Evolutionary conservation across 2,797 vertebrate genomes (phyloP).

Genomic region (Gambelia wislizenii): DNA sequence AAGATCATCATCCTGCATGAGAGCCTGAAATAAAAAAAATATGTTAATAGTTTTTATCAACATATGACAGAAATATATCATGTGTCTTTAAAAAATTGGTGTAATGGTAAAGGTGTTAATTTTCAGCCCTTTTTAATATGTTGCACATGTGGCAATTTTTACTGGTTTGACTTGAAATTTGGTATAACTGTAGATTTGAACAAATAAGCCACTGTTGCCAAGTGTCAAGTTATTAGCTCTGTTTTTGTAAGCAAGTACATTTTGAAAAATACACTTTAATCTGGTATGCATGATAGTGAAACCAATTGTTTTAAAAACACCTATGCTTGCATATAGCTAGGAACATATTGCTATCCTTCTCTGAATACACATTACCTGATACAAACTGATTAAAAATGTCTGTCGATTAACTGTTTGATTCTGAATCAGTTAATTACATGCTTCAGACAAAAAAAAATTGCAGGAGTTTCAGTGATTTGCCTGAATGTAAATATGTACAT

Average conservation of each 20-base stretch:
- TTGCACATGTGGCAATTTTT: background rate
- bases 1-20: too few species aligned
- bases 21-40: background rate
- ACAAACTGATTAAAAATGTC: background rate
- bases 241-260: background rate
- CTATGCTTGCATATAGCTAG: background rate
- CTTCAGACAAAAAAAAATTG: background rate
- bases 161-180: background rate
- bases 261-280: background rate
- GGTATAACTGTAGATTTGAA: background rate
- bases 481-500: background rate
- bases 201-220: background rate
- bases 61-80: background rate
- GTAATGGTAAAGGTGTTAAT: background rate
- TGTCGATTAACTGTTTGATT: background rate
- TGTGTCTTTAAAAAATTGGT: background rate
- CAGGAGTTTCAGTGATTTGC: background rate
- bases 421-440: background rate
- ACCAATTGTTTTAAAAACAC: conserved; percentile 4
- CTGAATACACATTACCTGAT: background rate
- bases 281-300: background rate
- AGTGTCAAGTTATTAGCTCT: background rate
- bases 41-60: background rate
- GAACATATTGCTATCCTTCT: background rate
- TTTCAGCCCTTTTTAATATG: background rate